Evolutionary conservation across 2,797 vertebrate species (phyloP), one percentile per base, ranked within the genome.

Genomic region (Sibirionetta formosa): DNA sequence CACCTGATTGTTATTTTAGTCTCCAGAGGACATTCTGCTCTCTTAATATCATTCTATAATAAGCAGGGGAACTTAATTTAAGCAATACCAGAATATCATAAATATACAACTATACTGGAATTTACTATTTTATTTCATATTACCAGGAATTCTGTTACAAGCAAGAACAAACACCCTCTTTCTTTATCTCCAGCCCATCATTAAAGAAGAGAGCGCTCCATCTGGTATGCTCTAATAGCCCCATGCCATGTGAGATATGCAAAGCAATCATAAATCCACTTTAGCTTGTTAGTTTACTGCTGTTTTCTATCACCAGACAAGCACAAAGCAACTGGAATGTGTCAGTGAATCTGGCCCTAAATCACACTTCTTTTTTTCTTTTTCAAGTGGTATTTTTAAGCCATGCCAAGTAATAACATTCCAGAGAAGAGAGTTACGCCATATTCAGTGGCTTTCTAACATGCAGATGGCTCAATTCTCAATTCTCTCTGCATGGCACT

Each of bases 261-360:
- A 92, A 95, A 92, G 90, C 90, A 82, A 88, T 94, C 94, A 96
- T 94, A 96, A 95, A 97, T 96, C 90, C 87, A 90, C 94, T 95
- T 84, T 60, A 96, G 93, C 90, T 90, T 95, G 94, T 94, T 94
- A 90, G 91, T 94, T 96, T 96, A 96, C 93, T 95, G 96, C 93
- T 96, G 92, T 77, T 94, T 94, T 94, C 85, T 91, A 92, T 96
- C 94, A 94, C 80, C 80, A 96, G 94, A 93, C 90, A 95, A 96
- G 94, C 91, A 86, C 87, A 96, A 94, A 94, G 90, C 60, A 93
- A 94, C 85, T 94, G 95, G 96, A 97, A 96, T 90, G 70, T 95
- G 93, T 94, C 95, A 96, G 94, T 54, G 91, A 94, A 95, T 94
- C 77, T 90, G 83, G 93, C 71, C 77, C 88, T 94, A 94, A 97